These are phyloP conservation scores for Alces alces DNA, from an alignment of 2,113 vertebrate species.

Conservation along the genomic window DNA sequence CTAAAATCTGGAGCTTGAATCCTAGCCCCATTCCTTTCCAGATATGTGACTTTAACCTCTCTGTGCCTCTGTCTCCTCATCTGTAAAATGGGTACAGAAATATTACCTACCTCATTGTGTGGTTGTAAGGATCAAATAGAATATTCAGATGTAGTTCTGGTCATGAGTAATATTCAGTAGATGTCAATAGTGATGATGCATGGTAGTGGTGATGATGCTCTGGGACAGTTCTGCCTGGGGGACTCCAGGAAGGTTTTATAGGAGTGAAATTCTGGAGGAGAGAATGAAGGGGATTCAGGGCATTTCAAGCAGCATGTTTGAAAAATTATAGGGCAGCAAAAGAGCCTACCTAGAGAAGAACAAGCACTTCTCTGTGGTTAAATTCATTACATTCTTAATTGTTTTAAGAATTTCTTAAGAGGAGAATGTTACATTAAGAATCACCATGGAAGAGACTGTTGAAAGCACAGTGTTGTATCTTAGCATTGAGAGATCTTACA, in stretches of 20 bases:
- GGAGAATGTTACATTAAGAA: background rate
- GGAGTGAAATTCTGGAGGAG: background rate
- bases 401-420: background rate
- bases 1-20: background rate
- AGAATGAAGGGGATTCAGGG: background rate
- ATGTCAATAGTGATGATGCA: background rate
- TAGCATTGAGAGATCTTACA: background rate
- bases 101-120: background rate
- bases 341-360: background rate
- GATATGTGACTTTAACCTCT: background rate
- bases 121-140: background rate
- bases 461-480: background rate
- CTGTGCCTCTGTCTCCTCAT: background rate
- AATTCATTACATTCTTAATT: background rate
- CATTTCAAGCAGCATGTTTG: background rate
- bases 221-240: background rate
- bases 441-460: background rate
- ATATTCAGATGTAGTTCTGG: background rate
- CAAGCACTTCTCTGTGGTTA: background rate
- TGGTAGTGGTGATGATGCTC: background rate
- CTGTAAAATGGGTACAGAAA: background rate
- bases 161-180: background rate
- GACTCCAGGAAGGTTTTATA: background rate
- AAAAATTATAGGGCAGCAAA: background rate
- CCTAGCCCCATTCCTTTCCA: background rate